Base-by-base conservation (phyloP, 2,113 vertebrate species). In the Odocoileus virginianus region DNA sequence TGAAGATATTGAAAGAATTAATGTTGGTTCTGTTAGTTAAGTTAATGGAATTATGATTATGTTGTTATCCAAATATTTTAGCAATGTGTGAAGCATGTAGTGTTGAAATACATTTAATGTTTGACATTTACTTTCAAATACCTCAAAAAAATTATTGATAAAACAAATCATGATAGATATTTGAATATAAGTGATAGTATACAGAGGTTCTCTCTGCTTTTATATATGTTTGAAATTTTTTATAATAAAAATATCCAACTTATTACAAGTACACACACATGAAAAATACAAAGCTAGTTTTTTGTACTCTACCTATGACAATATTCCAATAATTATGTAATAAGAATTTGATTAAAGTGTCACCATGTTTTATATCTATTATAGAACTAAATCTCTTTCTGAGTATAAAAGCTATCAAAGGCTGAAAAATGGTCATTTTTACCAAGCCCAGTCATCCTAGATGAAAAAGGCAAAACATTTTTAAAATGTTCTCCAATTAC, bases 71-170 rank as follows among this genome's bases (percentile, higher is more conserved):
- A 45, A 47, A 89, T 61, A 81, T 28, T 43, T 85, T 79, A 93
- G 16, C 40, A 90, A 86, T 60, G n/a, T n/a, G n/a, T 14, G 33
- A 74, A 50, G 1, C 74, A 74, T 1, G 2, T 10, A 87, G 25
- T 25, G 52, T 7, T 67, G 7, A 87, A 47, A 76, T 4, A 55
- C 13, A 96, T 40, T 25, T 67, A 6, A 82, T 90, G 8, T 40
- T 91, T 94, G 40, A 92, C 50, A 88, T 92, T 91, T 25, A 91
- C 58, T 61, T 95, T 97, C 43, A 89, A 79, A 58, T 64, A 60
- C 36, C 87, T 74, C 21, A 95, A 82, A 86, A 52, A 88, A 40
- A 5, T 43, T 11, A 71, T 3, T 61, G 57, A 14, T 57, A 95
- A 95, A 91, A 60, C 0, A 94, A 97, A 74, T 94, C n/a, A 45